Evolutionary conservation across 2,888 invertebrate species (phyloP), one percentile per base, ranked within the genome.

Genomic region (Apotomis capreana): DNA sequence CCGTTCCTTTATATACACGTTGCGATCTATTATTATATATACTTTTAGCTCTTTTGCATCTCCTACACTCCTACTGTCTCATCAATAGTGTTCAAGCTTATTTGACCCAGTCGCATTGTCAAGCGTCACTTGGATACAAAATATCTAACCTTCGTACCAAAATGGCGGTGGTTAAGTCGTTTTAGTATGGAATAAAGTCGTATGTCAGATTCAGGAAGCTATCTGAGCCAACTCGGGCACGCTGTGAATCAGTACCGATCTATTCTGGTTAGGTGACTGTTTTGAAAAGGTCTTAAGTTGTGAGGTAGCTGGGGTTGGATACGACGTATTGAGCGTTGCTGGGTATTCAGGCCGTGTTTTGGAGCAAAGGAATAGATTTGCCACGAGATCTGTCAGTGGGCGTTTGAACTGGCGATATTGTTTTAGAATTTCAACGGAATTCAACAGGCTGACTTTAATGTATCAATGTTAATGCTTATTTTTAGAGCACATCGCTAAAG

Each of bases 171-270:
- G 9, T 49, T 49, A 49, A 3, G 10, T 40, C 40, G 3, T 49
- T 49, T 49, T 49, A 9, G 49, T 49, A 10, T 6, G 0, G 9
- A 40, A 6, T 49, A 10, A 69, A 46, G 12, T 46, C 61, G 61
- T 68, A 44, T 61, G 61, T 62, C 61, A 67, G 67, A 62, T 57
- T 67, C 72, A 72, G 72, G 72, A 72, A 72, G 72, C 51, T 40
- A 12, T 8, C 44, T 5, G 58, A 58, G 72, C 72, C 72, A 72
- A 72, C 52, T 72, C 72, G 72, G 26, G 68, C 72, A 63, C n/a
- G 15, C 64, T 40, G 57, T 71, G 67, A 71, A 68, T 71, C 67
- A 71, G 71, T 62, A 62, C 57, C 13, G 57, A 52, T 71, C 71
- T 71, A 71, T 71, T 71, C 71, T 71, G 40, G 71, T 67, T 51